Base-by-base conservation (phyloP, 37 sponge, comb jelly and placozoan genomes). In the Diacarnus erythraeanus region DNA sequence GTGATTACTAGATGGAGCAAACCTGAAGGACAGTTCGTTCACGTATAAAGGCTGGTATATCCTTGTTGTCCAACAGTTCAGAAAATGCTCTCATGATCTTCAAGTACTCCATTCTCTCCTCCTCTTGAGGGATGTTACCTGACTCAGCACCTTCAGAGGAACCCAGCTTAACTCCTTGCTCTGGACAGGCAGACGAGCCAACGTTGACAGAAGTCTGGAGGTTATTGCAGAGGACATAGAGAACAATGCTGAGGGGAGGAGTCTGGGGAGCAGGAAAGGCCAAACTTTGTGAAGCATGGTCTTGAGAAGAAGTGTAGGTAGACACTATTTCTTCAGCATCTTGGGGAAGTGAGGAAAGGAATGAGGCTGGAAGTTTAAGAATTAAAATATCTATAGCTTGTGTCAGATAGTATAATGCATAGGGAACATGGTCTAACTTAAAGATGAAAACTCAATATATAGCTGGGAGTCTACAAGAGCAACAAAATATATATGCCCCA, bases 1-100 rank as follows among this genome's bases (percentile, higher is more conserved):
- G n/a, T n/a, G n/a, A n/a, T n/a, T n/a, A n/a, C n/a, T n/a, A n/a
- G n/a, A n/a, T n/a, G n/a, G n/a, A n/a, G n/a, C n/a, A 20, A 59
- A 87, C 88, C 82, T 87, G 89, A 12, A 88, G 20, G 57, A 83
- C 39, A 33, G 77, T 18, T 35, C 59, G 40, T 39, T 74, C 56
- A 36, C 69, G 42, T 15, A 64, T 74, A 15, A 36, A 26, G 15
- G 71, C 30, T 2, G 83, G 78, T 17, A 88, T 39, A 4, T 64
- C 63, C 35, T 83, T 74, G 21, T 54, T 51, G 20, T 57, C 34
- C 39, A 83, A 41, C 27, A 88, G 30, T 41, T 78, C 67, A 33
- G 83, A 82, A 0, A 88, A 40, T 4, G 58, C 34, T 2, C 66
- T 58, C 59, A 88, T 36, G 29, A 87, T 42, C 23, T 76, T 66